phyloP scores from a whole-genome alignment of 2,113 vertebrate genomes.

The Oophaga pumilio region DNA sequence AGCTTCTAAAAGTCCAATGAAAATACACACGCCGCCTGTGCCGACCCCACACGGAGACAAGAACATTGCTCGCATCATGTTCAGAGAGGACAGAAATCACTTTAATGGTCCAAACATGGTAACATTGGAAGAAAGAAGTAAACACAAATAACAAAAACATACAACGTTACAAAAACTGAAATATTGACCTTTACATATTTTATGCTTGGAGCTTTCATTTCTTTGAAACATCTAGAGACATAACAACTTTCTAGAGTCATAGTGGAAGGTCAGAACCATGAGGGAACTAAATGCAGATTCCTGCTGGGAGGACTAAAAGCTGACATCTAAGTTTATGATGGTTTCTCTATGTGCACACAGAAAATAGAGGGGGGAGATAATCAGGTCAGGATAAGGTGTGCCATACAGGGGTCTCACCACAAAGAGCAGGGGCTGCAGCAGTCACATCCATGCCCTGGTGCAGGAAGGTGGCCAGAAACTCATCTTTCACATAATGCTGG shows the following conservation, averaged over 20 bases:
- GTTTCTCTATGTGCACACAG: too few species aligned
- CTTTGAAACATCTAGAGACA: not conserved
- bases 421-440: too few species aligned
- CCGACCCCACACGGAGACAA: slow-evolving; percentile 33
- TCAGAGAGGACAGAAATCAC: not conserved
- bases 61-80: not conserved
- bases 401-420: too few species aligned
- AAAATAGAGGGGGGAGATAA: too few species aligned
- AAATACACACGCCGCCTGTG: slow-evolving; percentile 41
- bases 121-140: not conserved
- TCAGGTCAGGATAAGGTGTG: too few species aligned
- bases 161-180: not conserved
- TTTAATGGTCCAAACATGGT: slow-evolving; percentile 21
- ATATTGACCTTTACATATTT: slow-evolving; percentile 14
- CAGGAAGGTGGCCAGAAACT: too few species aligned
- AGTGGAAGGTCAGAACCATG: not conserved
- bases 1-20: slow-evolving; percentile 37
- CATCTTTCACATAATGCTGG: too few species aligned
- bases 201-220: not conserved
- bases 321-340: too few species aligned
- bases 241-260: not conserved
- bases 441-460: too few species aligned
- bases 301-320: not conserved
- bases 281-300: not conserved
- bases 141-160: not conserved